phyloP scores from a whole-genome alignment of 2,113 vertebrate species.

The Ciconia boyciana region DNA sequence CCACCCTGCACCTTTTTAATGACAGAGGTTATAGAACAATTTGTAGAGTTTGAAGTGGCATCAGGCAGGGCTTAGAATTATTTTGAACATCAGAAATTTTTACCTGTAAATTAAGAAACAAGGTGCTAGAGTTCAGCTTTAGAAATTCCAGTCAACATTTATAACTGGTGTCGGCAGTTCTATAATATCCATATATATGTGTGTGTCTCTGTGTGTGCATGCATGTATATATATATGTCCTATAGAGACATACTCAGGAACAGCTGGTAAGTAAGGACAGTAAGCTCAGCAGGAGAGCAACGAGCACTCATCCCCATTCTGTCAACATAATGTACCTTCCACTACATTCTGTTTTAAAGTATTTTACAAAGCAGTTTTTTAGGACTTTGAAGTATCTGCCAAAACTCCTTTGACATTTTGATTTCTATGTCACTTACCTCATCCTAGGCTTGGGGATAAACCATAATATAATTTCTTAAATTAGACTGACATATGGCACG shows the following conservation, averaged over 20 bases:
- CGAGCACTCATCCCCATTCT: accelerated
- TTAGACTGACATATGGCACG: background rate
- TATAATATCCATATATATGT: background rate
- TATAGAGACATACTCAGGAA: background rate
- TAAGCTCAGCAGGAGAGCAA: background rate
- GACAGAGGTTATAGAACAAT: background rate
- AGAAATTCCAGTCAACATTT: background rate
- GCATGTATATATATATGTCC: background rate
- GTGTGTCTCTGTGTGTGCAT: background rate
- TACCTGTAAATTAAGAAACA: background rate
- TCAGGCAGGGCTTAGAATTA: background rate
- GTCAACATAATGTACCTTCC: background rate
- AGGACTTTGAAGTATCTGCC: background rate
- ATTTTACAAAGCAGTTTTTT: background rate
- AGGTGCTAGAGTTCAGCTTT: background rate
- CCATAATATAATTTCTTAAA: background rate
- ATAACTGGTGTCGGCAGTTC: background rate
- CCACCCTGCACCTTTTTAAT: background rate
- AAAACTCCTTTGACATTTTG: background rate
- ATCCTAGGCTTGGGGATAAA: background rate
- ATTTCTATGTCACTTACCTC: background rate
- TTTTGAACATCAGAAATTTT: background rate
- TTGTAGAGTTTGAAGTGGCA: background rate
- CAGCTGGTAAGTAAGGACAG: background rate
- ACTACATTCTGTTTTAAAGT: background rate